Base-by-base conservation (phyloP, 2,888 invertebrate species). In the Iphiclides podalirius region DNA sequence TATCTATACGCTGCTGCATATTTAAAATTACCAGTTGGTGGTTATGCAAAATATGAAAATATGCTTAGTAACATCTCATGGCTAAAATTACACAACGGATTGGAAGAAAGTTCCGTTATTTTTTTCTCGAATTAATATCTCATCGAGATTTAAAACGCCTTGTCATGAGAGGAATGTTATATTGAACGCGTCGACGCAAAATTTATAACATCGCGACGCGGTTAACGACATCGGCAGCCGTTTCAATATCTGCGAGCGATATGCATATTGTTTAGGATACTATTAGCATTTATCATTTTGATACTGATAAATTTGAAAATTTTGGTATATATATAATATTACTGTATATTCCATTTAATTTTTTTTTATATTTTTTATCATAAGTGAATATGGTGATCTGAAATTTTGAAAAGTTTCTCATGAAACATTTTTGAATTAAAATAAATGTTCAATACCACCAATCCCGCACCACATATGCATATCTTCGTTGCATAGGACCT, bases 101-200 rank as follows among this genome's bases (percentile, higher is more conserved):
- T 45, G 28, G 39, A 51, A 51, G 50, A 51, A 51, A 51, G 50
- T 51, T 51, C 45, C 34, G 49, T 45, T 45, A 51, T 33, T 45
- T 51, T 37, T 43, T 36, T 11, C 26, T 45, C 39, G 35, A 40
- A 50, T 50, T 50, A 45, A 45, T 50, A 45, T 34, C 49, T 45
- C 50, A 31, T 45, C 40, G 39, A 26, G 28, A 17, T 45, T 26
- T 35, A 45, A 49, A 40, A 45, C 20, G 44, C 40, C 17, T 40
- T 31, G 50, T 50, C 44, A 50, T 40, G 39, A 44, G 14, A 39
- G 43, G 36, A 26, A 35, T 45, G 28, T 41, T 23, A 26, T 34
- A 40, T 35, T 26, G 13, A 12, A 43, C 34, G 39, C n/a, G 13
- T 17, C 34, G 26, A 6, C 23, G 43, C 16, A 39, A 39, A 26